These are phyloP conservation scores for Aphaenogaster ashmeadi DNA, from an alignment of 1,140 invertebrate genomes.

Conservation along the genomic window DNA sequence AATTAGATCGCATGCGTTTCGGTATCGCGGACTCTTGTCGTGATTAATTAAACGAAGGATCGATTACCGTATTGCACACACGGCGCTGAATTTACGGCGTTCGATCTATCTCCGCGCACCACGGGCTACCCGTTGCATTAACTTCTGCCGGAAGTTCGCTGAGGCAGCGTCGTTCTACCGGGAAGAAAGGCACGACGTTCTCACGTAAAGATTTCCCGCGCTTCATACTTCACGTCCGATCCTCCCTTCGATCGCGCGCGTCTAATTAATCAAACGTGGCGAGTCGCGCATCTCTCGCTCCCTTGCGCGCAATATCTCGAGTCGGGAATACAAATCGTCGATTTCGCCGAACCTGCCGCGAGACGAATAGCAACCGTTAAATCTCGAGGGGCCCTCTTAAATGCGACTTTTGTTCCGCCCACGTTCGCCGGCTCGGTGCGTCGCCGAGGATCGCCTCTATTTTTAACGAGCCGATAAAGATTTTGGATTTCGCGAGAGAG, in stretches of 20 bases:
- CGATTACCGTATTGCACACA: conserved; percentile 23
- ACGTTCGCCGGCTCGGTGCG: neutral
- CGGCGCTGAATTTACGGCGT: conserved; percentile 18
- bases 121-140: conserved; percentile 42
- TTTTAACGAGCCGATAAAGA: conserved; percentile 26
- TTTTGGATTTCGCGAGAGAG: neutral
- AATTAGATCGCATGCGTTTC: conserved; percentile 57
- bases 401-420: conserved; percentile 19
- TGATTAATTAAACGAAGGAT: conserved; percentile 70
- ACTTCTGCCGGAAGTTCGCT: conserved; percentile 51
- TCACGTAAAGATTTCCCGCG: conserved; percentile 34
- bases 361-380: conserved; percentile 34
- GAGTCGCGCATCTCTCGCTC: conserved; percentile 27
- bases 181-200: conserved; percentile 18
- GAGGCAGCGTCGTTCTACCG: conserved; percentile 8
- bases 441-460: neutral
- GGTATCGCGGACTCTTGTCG: conserved; percentile 31
- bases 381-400: conserved; percentile 35
- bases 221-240: conserved; percentile 37
- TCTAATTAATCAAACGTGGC: conserved; percentile 49
- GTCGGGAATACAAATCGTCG: conserved; percentile 36
- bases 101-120: conserved; percentile 31
- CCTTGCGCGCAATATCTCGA: neutral
- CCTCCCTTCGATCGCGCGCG: conserved; percentile 2
- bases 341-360: neutral